Conservation (phyloP, 1,140 invertebrate species). For the Nasonia vitripennis region DNA sequence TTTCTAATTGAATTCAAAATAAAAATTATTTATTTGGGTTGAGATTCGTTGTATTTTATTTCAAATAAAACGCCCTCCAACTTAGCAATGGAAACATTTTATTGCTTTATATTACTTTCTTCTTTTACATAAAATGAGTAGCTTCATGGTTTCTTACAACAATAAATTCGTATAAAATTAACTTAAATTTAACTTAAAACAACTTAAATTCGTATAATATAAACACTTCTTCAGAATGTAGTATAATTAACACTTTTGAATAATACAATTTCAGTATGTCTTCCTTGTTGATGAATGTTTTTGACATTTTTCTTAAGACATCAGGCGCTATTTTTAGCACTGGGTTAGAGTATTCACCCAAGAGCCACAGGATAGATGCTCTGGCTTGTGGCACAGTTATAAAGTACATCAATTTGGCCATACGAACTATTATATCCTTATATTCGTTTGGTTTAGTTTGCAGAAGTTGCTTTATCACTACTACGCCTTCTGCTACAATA, state of each 20-base stretch:
- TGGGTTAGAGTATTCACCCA: no score
- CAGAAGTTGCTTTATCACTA: no score
- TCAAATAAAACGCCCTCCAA: background rate
- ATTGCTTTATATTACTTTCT: background rate
- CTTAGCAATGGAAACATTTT: background rate
- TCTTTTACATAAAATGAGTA: background rate
- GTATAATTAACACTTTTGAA: background rate
- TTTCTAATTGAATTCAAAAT: no score
- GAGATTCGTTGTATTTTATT: background rate
- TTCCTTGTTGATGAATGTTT: no score
- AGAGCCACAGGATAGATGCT: no score
- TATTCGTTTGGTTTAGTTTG: no score
- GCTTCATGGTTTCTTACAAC: background rate
- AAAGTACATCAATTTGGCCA: no score
- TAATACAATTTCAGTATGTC: background rate
- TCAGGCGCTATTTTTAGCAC: no score
- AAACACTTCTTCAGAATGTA: background rate
- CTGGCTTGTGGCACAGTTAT: background rate
- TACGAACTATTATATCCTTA: no score
- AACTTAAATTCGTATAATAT: slow-evolving; percentile 32
- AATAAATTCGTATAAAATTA: slow-evolving; percentile 33
- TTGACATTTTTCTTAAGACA: no score
- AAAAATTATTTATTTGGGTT: no score
- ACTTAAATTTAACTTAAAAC: background rate
- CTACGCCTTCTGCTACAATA: no score